Conservation (phyloP, 2,888 invertebrate genomes). For the Troilus luridus region DNA sequence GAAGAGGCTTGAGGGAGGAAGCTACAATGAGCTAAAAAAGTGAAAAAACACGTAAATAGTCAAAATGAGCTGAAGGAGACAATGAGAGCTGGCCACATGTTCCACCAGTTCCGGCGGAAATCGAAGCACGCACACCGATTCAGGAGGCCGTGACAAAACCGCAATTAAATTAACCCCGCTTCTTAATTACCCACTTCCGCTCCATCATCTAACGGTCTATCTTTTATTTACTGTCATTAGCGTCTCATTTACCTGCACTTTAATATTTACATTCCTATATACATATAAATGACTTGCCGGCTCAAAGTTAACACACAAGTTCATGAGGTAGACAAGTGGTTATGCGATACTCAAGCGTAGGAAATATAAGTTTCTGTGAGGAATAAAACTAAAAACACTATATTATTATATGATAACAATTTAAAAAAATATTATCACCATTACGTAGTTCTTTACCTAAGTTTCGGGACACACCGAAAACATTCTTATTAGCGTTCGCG, state of each 20-base stretch:
- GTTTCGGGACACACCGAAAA: too few species aligned
- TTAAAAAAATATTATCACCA: too few species aligned
- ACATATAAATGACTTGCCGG: slow-evolving; percentile 5
- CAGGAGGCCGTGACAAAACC: slow-evolving; percentile 59
- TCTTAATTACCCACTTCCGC: slow-evolving; percentile 58
- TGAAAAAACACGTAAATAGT: slow-evolving; percentile 12
- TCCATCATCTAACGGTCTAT: slow-evolving; percentile 43
- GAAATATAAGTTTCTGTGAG: not conserved
- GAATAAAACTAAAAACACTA: not conserved
- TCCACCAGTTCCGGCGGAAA: slow-evolving; percentile 45
- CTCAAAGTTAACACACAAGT: not conserved
- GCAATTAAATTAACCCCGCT: slow-evolving; percentile 60
- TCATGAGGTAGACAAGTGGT: not conserved
- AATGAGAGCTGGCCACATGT: slow-evolving; percentile 47
- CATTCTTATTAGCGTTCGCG: too few species aligned
- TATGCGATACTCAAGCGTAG: not conserved
- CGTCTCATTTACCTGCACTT: slow-evolving; percentile 38
- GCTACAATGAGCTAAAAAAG: not conserved
- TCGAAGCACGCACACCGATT: slow-evolving; percentile 50
- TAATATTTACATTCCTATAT: slow-evolving; percentile 12
- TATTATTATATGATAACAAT: too few species aligned
- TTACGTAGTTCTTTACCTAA: too few species aligned
- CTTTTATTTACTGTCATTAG: slow-evolving; percentile 46
- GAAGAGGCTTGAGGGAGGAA: not conserved
- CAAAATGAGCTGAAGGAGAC: slow-evolving; percentile 22